A percentile compares a stretch with the other conserved stretches of the same genome.
phyloP scores from a whole-genome alignment of 2,797 vertebrate genomes.

The Thunnus albacares region DNA sequence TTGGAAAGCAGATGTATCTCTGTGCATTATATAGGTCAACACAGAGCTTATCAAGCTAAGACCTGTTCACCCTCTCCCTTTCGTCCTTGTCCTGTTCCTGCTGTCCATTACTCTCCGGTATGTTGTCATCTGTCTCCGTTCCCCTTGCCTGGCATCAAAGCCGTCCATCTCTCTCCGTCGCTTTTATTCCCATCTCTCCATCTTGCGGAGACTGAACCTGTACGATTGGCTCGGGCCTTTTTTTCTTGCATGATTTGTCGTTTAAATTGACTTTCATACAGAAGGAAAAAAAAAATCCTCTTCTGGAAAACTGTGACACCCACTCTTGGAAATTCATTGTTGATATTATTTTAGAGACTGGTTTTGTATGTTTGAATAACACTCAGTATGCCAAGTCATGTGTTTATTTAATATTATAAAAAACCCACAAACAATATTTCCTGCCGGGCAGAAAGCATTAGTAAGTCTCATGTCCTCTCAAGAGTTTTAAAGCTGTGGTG shows the following conservation, averaged over 20 bases:
- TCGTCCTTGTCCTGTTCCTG: constrained; percentile 44
- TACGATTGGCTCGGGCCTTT: constrained; percentile 3
- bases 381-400: not conserved
- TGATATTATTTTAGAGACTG: not conserved
- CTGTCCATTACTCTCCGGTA: constrained; percentile 31
- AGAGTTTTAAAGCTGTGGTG: constrained; percentile 9
- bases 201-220: constrained; percentile 32
- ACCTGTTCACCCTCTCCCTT: constrained; percentile 44
- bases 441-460: constrained; percentile 15
- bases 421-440: constrained; percentile 5
- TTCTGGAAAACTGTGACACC: not conserved
- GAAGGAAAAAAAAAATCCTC: not conserved
- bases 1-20: constrained; percentile 48
- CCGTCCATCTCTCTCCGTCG: constrained; percentile 1
- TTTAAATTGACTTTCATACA: constrained; percentile 18
- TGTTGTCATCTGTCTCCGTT: constrained; percentile 17
- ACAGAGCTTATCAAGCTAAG: constrained; percentile 65
- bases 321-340: not conserved
- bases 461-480: not conserved
- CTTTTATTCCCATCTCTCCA: constrained; percentile 31
- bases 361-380: constrained; percentile 14
- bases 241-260: constrained; percentile 34
- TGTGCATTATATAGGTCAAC: constrained; percentile 63
- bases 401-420: not conserved
- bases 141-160: not conserved